These are phyloP conservation scores for Pangasianodon gigas DNA, from an alignment of 2,113 vertebrate genomes.

Conservation along the genomic window DNA sequence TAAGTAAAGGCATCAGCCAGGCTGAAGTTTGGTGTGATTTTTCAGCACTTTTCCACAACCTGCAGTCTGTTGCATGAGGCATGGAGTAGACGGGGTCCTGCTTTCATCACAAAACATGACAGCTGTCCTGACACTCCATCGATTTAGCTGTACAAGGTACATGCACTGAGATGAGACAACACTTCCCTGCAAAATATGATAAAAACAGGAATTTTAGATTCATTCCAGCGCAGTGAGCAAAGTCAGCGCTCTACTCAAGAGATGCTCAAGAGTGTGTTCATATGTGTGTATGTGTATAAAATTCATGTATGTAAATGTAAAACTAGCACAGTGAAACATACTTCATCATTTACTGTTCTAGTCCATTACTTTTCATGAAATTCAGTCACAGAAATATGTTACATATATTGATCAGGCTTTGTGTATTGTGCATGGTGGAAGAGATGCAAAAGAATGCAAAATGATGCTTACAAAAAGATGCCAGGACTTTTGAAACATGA, in stretches of 20 bases:
- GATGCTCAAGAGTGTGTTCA: background rate
- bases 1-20: background rate
- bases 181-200: background rate
- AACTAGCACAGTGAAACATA: background rate
- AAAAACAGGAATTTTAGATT: background rate
- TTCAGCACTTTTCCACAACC: constrained; percentile 11
- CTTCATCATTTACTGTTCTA: background rate
- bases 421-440: background rate
- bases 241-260: background rate
- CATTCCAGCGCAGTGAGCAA: background rate
- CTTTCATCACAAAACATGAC: background rate
- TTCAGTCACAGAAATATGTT: background rate
- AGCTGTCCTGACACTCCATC: background rate
- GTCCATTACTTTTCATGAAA: background rate
- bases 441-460: background rate
- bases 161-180: background rate
- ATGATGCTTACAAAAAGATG: background rate
- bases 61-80: constrained; percentile 16
- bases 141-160: background rate
- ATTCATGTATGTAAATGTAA: background rate
- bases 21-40: background rate
- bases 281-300: background rate
- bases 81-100: background rate
- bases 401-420: background rate
- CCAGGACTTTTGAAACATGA: background rate